Conservation (phyloP, 2,888 invertebrate genomes). For the Acronicta psi region DNA sequence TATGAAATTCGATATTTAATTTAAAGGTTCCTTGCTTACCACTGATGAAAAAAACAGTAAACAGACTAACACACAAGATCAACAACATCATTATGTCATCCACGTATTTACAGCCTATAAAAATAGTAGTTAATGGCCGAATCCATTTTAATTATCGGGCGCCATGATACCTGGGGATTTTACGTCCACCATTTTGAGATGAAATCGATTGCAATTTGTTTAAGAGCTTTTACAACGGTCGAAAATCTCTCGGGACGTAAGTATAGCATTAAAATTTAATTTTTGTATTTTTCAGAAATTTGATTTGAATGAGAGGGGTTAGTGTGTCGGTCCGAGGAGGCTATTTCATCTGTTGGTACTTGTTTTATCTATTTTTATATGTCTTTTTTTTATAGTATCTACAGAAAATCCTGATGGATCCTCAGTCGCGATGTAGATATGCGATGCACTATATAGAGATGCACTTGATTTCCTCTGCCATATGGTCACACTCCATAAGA, state of each 20-base stretch:
- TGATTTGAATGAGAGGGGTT: background rate
- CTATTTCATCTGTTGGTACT: too few species aligned
- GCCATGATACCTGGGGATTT: slow-evolving; percentile 9
- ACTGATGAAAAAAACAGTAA: background rate
- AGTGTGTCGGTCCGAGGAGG: background rate
- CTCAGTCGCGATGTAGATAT: too few species aligned
- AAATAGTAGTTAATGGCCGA: slow-evolving; percentile 27
- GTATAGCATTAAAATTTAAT: slow-evolving; percentile 17
- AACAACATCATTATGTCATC: slow-evolving; percentile 4
- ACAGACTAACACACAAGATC: background rate
- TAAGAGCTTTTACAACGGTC: slow-evolving; percentile 49
- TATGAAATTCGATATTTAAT: too few species aligned
- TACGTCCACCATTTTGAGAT: slow-evolving; percentile 34
- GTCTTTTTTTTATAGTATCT: too few species aligned
- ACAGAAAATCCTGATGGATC: too few species aligned
- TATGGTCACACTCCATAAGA: too few species aligned
- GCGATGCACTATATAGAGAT: too few species aligned
- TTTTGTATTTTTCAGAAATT: slow-evolving; percentile 6
- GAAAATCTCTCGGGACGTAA: slow-evolving; percentile 1
- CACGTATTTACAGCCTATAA: slow-evolving; percentile 19
- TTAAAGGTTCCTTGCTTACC: too few species aligned
- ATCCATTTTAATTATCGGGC: slow-evolving; percentile 44
- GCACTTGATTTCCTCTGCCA: too few species aligned
- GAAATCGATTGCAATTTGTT: slow-evolving; percentile 60
- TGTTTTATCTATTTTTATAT: too few species aligned